phyloP scores from a whole-genome alignment of 1,140 invertebrate genomes.

The Leptinotarsa lineolata region DNA sequence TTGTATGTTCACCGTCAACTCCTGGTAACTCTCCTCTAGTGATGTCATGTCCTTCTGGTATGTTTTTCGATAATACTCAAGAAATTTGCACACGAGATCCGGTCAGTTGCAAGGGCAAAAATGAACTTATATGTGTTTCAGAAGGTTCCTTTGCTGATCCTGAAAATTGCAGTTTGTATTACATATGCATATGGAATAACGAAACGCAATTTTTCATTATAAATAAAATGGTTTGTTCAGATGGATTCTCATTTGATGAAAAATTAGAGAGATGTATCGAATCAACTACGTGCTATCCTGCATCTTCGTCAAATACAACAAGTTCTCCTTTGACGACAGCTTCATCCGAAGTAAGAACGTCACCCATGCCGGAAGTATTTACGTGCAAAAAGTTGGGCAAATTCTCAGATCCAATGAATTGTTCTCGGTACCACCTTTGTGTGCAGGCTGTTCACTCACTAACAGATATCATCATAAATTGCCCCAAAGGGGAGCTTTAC shows the following conservation, averaged over 20 bases:
- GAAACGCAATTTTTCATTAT: too few relatives aligned
- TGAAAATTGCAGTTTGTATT: conserved; percentile 7
- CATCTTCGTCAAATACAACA: background rate
- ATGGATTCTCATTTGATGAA: too few relatives aligned
- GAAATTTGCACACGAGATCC: conserved; percentile 43
- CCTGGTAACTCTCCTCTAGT: background rate
- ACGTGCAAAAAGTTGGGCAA: conserved; percentile 39
- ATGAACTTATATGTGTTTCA: background rate
- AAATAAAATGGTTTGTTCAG: too few relatives aligned
- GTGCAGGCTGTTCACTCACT: conserved; percentile 29
- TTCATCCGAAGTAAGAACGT: background rate
- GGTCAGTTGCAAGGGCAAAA: conserved; percentile 45
- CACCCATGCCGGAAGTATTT: conserved; percentile 17
- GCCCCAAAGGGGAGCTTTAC: conserved; percentile 40
- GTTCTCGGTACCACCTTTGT: conserved; percentile 42
- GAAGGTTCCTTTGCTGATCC: background rate
- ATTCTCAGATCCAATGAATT: conserved; percentile 43
- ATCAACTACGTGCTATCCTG: background rate
- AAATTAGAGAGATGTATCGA: too few relatives aligned
- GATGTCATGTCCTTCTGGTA: conserved; percentile 39
- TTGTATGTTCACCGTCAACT: background rate
- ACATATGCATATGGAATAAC: background rate
- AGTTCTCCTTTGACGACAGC: background rate
- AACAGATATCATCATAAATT: conserved; percentile 31
- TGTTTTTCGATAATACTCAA: conserved; percentile 38